A percentile compares a stretch with the other conserved stretches of the same genome.
Conservation (phyloP, 2,797 vertebrate genomes). For the Urocyon cinereoargenteus region DNA sequence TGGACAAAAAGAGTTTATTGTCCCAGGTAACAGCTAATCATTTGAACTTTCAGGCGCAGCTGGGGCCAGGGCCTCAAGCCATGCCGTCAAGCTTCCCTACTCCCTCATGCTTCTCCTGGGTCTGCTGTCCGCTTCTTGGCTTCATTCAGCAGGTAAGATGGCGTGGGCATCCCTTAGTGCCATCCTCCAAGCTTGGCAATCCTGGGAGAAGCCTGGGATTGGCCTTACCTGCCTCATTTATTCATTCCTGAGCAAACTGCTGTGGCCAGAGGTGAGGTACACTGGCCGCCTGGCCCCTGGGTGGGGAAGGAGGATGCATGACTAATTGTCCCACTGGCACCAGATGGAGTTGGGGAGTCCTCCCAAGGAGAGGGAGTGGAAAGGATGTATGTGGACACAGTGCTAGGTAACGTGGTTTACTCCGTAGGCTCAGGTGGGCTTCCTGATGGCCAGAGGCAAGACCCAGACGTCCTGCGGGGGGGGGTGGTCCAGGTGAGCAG, state of each 20-base stretch:
- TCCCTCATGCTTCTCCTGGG: rapidly evolving
- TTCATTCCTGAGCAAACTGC: too few relatives aligned
- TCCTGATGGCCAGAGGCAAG: background rate
- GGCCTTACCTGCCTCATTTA: background rate
- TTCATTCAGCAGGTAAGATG: background rate
- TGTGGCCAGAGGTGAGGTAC: too few relatives aligned
- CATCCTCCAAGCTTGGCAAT: background rate
- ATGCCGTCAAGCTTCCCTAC: rapidly evolving
- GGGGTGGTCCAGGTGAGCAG: background rate
- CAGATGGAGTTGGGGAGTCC: background rate
- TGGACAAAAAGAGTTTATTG: background rate
- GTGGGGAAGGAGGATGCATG: background rate
- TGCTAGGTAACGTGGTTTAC: background rate
- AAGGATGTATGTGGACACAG: rapidly evolving
- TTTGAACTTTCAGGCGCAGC: background rate
- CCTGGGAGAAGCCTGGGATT: background rate
- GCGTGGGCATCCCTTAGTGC: too few relatives aligned
- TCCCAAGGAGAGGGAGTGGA: background rate
- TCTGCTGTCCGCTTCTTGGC: background rate
- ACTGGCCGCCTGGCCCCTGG: background rate
- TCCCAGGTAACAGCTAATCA: background rate
- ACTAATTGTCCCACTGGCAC: background rate
- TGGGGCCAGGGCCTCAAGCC: background rate
- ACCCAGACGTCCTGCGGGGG: background rate
- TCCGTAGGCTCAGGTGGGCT: too few relatives aligned